Evolutionary conservation across 2,113 vertebrate species (phyloP).

Genomic region (Aldabrachelys gigantea): DNA sequence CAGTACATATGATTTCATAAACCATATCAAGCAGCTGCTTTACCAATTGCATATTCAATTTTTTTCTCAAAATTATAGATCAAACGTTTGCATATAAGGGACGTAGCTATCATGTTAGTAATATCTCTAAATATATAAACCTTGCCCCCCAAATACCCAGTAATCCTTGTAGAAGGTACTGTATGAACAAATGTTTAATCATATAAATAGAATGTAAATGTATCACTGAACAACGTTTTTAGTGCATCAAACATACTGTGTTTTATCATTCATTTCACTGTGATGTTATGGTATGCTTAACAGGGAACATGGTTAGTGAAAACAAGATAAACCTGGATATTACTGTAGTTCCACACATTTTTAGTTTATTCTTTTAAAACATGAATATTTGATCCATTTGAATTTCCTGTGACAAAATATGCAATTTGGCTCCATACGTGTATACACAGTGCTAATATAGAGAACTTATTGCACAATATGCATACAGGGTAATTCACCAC

Average conservation of each 20-base stretch:
- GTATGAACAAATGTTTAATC: constrained; percentile 88
- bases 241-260: constrained; percentile 76
- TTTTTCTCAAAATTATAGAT: constrained; percentile 86
- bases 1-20: constrained; percentile 71
- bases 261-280: constrained; percentile 85
- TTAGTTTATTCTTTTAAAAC: constrained; percentile 67
- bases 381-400: constrained; percentile 54
- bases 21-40: constrained; percentile 83
- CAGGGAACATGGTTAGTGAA: constrained; percentile 84
- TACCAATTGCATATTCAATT: constrained; percentile 83
- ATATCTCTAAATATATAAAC: constrained; percentile 75
- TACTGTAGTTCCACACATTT: constrained; percentile 59
- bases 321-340: constrained; percentile 91
- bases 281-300: constrained; percentile 88
- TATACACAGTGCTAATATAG: constrained; percentile 55
- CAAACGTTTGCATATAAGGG: constrained; percentile 89
- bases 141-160: constrained; percentile 68
- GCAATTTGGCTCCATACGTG: constrained; percentile 52
- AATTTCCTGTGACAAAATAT: constrained; percentile 38
- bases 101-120: constrained; percentile 90
- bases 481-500: constrained; percentile 72
- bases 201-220: constrained; percentile 87
- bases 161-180: constrained; percentile 85
- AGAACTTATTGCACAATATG: constrained; percentile 59
- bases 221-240: constrained; percentile 82